Evolutionary conservation across 2,888 invertebrate genomes (phyloP), one percentile per base, ranked within the genome.

Genomic region (Serrognathus titanus): DNA sequence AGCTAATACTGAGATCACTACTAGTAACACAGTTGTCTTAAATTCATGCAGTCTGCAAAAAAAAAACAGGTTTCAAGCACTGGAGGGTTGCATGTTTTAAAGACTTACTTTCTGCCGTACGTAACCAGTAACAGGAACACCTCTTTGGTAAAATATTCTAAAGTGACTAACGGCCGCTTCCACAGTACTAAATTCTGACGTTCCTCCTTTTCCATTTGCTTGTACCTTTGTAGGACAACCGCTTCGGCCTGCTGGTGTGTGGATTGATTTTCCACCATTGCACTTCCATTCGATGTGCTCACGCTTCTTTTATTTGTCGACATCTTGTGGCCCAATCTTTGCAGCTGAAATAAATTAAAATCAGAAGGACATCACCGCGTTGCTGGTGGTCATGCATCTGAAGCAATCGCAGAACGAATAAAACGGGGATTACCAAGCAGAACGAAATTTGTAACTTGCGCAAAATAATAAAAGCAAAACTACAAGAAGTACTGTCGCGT

Each of bases 111-210:
- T 71, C 74, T 77, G 64, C 81, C 80, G 73, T 83, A 83, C 50
- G 80, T 81, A 63, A 79, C 81, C 68, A 84, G 77, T 68, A 90
- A 80, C 70, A 85, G 81, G 57, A 83, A 77, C 63, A 88, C 79
- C 81, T 95, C 94, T 70, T 84, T 83, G 69, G 83, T 77, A 79
- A 90, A 92, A 79, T 91, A 94, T 73, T 90, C 87, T 58, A 91
- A 71, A 2, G 94, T 94, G 69, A 82, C 83, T 59, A 93, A 66
- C 7, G 95, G 94, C 68, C 85, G 83, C 71, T 88, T 84, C 92
- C 93, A 93, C 63, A 95, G 77, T 61, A 94, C 92, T 63, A 92
- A 72, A 62, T 78, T 69, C 77, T 85, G 77, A 69, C 85, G 76
- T 77, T 90, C 88, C 74, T 83, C 72, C 69, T 77, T 78, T 61